Evolutionary conservation across 2,888 invertebrate genomes (phyloP), one percentile per base, ranked within the genome.

Genomic region (Ochropacha duplaris): DNA sequence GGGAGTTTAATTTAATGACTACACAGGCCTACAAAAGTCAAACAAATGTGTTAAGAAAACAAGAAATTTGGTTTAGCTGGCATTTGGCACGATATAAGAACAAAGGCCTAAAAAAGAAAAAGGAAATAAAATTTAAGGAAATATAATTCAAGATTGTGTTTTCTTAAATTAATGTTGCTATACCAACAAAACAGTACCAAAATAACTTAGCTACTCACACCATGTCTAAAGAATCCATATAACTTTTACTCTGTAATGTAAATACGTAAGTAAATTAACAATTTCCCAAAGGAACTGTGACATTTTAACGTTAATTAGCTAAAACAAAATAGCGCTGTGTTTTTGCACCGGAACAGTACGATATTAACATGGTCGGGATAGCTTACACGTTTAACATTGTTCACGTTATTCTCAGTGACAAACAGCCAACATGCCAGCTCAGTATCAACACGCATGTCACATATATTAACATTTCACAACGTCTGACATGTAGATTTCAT

Each of bases 291-390:
- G 66, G 73, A 57, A 59, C 58, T 64, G 68, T 63, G 69, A 74
- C 79, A 72, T 72, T 78, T 67, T 74, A 59, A 67, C 69, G 74
- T 79, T 78, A 79, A 79, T 78, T 79, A 79, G 73, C 68, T 61
- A 63, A 74, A 78, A 76, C 79, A 74, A 76, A 78, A 78, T 76
- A 76, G 74, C 65, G 66, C 60, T 62, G 64, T 71, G 68, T 75
- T 68, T 71, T 71, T 64, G 63, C 59, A 58, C 56, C 57, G 52
- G 36, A 28, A 59, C 28, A 56, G 56, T 57, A 56, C 55, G 50
- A 56, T 57, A 57, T 57, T 57, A 57, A 63, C 66, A 66, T 57
- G 63, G 66, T 62, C 60, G 61, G 69, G 71, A 76, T 75, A 72
- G 65, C 74, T 72, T 72, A 68, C 71, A 65, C 59, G 63, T 62